A percentile compares a stretch with the other conserved stretches of the same genome.
Conservation (phyloP, 2,888 invertebrate species). For the Andrena haemorrhoa region DNA sequence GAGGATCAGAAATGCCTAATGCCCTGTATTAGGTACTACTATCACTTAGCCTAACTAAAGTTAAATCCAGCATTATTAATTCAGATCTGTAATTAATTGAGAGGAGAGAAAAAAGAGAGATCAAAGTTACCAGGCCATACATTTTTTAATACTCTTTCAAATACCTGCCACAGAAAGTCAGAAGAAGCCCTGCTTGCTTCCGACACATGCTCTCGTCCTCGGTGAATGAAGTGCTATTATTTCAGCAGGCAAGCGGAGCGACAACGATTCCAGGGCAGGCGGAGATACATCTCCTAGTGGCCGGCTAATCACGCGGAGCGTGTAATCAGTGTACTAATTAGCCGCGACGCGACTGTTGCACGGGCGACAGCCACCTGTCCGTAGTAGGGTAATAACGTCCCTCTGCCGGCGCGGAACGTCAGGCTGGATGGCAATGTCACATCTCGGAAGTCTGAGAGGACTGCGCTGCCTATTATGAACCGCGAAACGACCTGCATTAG, state of each 20-base stretch:
- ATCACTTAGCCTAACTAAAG: too few relatives aligned
- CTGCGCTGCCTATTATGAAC: conserved; percentile 51
- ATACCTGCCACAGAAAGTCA: too few relatives aligned
- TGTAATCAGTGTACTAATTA: conserved; percentile 66
- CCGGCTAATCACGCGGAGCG: conserved; percentile 46
- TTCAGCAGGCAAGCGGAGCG: conserved; percentile 32
- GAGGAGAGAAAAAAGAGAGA: too few relatives aligned
- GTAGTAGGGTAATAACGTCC: conserved; percentile 51
- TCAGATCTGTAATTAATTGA: too few relatives aligned
- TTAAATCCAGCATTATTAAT: too few relatives aligned
- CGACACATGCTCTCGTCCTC: conserved; percentile 5
- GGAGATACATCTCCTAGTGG: conserved; percentile 24
- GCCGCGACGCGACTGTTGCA: conserved; percentile 50
- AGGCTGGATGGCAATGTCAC: conserved; percentile 42
- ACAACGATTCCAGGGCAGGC: conserved; percentile 25
- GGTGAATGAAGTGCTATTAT: conserved; percentile 1
- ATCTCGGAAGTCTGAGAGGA: conserved; percentile 56
- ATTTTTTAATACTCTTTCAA: too few relatives aligned
- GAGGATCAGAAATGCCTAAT: too few relatives aligned
- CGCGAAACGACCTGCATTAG: conserved; percentile 66
- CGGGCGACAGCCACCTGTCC: conserved; percentile 52
- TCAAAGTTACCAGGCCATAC: too few relatives aligned
- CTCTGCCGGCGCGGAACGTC: conserved; percentile 24
- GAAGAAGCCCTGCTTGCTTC: not conserved
- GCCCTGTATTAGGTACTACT: too few relatives aligned